phyloP scores from a whole-genome alignment of 2,888 invertebrate species.

The Acanthacorydalis orientalis region DNA sequence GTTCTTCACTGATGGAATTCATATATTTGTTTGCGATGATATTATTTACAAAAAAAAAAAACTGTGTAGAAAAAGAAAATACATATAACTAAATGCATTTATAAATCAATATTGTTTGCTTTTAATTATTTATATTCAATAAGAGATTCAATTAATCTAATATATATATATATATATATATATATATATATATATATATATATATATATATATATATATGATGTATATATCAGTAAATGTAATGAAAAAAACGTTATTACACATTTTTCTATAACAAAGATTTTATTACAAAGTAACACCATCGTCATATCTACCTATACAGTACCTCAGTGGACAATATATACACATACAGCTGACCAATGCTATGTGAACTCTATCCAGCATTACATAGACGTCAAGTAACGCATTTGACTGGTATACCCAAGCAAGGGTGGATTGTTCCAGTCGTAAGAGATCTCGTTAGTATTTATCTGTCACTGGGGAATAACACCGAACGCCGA shows the following conservation, averaged over 20 bases:
- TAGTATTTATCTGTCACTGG: slow-evolving; percentile 28
- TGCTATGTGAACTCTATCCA: neutral
- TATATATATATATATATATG: neutral
- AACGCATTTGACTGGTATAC: neutral
- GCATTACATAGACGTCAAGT: neutral
- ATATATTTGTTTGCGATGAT: too few species aligned
- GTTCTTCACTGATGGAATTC: too few species aligned
- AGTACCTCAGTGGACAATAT: slow-evolving; percentile 1
- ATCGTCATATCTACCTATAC: neutral
- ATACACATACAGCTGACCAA: neutral
- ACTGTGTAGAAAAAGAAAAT: too few species aligned
- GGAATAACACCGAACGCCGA: slow-evolving; percentile 12
- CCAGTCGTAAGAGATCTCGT: slow-evolving; percentile 25
- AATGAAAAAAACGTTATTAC: neutral
- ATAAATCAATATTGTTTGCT: too few species aligned
- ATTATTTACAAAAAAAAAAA: too few species aligned
- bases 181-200: neutral
- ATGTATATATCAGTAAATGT: too few species aligned
- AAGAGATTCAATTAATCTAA: too few species aligned
- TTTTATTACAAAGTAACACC: slow-evolving; percentile 2
- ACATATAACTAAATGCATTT: too few species aligned
- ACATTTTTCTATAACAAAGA: neutral
- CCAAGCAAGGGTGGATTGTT: slow-evolving; percentile 22
- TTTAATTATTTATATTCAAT: too few species aligned
- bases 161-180: too few species aligned